Evolutionary conservation across 2,888 invertebrate species (phyloP), one percentile per base, ranked within the genome.

Genomic region (Andrena marginata): DNA sequence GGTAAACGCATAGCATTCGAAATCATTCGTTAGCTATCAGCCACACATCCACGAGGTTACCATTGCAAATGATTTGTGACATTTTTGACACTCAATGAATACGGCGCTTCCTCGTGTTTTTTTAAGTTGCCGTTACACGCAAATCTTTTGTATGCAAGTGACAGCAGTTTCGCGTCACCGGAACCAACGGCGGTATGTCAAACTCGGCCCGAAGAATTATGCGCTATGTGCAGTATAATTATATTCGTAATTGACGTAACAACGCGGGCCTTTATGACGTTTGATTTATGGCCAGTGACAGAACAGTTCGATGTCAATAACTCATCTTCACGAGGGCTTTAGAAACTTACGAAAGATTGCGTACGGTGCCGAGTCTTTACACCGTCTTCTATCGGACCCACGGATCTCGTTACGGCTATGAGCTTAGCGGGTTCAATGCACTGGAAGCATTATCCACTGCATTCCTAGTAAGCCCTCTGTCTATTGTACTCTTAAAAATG

Each of bases 161-260:
- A 65, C 60, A 70, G 16, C 73, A 49, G 54, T 62, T 31, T 16
- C 42, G 49, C 72, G 64, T 70, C 76, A 69, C 69, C 81, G 76
- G 77, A 82, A 80, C 69, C 73, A 31, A 49, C 72, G 23, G 33
- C 29, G 67, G 35, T 63, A 31, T 64, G 63, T 72, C 63, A 54
- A 59, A 49, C 75, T 79, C 31, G 42, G 60, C 60, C 69, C 73
- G 35, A 51, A 26, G 72, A 69, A 79, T 73, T 73, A 74, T 49
- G 71, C 49, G 49, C 49, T 49, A 49, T 16, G 7, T 20, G 42
- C 54, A 23, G 48, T 33, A 51, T 80, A 71, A 71, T 80, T 67
- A 62, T 77, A 71, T 77, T 71, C 78, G 67, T 77, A 77, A 80
- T 80, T 48, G 80, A 80, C 67, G 71, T 77, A 77, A 77, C 71